Base-by-base conservation (phyloP, 2,888 invertebrate genomes). In the Aplocera efformata region DNA sequence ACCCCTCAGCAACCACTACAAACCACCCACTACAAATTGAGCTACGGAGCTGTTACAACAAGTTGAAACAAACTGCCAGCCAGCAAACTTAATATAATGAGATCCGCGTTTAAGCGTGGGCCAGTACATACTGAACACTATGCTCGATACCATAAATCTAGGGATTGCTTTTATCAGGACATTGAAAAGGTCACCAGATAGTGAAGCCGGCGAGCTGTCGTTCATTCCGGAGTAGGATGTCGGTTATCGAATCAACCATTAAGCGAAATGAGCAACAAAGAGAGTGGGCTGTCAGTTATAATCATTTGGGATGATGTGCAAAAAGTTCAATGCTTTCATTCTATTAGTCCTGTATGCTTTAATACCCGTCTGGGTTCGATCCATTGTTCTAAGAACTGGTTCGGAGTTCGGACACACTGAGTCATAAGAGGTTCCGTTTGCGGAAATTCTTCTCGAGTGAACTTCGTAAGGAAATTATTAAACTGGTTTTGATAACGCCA, bases 171-270 rank as follows among this genome's bases (percentile, higher is more conserved):
- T 32, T 38, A 38, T 38, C 26, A 26, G 26, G 28, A 20, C 28
- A 33, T 31, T 33, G 29, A 40, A 24, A 33, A 40, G 32, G 39
- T 40, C 29, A 32, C 10, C 10, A 33, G 39, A 40, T 40, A 40
- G 20, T 29, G 11, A 7, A 23, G 35, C 13, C 28, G 39, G 28
- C 17, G 39, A 29, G 29, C 29, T 7, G 25, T n/a, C 6, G 30
- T 31, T 6, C 29, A 29, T 22, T 31, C 10, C 21, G 9, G 10
- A 17, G 13, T 17, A 17, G 13, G 13, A 17, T 17, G 13, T 17
- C 13, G 5, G 13, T 17, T 17, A 17, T 17, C 13, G 13, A 17
- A 17, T 17, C 13, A 17, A 17, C 13, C 3, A 17, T 17, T 17
- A 17, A 2, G 13, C 13, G 13, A 17, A 17, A 17, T 17, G 13